Base-by-base conservation (phyloP, 2,113 vertebrate species). In the Rhipidura dahli region DNA sequence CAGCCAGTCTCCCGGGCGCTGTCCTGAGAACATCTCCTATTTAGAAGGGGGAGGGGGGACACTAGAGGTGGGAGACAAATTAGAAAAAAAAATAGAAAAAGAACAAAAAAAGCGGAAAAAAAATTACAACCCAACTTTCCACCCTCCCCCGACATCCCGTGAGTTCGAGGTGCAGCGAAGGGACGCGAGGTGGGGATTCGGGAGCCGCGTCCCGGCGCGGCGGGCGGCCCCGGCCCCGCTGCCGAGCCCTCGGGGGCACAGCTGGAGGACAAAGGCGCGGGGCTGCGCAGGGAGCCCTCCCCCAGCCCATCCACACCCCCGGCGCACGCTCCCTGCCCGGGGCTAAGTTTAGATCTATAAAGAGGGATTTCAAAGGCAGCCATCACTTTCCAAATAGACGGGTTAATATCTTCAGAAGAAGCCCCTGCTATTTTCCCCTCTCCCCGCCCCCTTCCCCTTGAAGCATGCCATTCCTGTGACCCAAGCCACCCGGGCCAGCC, bases 1-100 rank as follows among this genome's bases (percentile, higher is more conserved):
- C 98, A 98, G 96, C 97, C 94, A 97, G 94, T 92, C 96, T 98
- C 83, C 76, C 71, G 92, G 93, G 75, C 81, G 65, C 95, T 98
- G 97, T 91, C 97, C 83, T 89, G 83, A 86, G 91, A 96, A 94
- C 95, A 93, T 97, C 87, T 86, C 95, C 76, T 69, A 47, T 92
- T 96, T 94, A 94, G 94, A 93, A 84, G 66, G 80, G 72, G 87
- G 94, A 37, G 63, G 45, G 66, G 33, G 28, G 10, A 24, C 28
- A 59, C 9, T 3, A 35, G 49, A 44, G 54, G 17, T 81, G 47
- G 54, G 56, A 73, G 39, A 72, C 18, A 73, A 89, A 81, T 75
- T 9, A 33, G 21, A 39, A 70, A 82, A 60, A 39, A 27, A 19
- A 61, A 28, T 24, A 1, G 60, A 44, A 42, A 21, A 28, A 18